Conservation (phyloP, 2,888 invertebrate species). For the Metellina segmentata region DNA sequence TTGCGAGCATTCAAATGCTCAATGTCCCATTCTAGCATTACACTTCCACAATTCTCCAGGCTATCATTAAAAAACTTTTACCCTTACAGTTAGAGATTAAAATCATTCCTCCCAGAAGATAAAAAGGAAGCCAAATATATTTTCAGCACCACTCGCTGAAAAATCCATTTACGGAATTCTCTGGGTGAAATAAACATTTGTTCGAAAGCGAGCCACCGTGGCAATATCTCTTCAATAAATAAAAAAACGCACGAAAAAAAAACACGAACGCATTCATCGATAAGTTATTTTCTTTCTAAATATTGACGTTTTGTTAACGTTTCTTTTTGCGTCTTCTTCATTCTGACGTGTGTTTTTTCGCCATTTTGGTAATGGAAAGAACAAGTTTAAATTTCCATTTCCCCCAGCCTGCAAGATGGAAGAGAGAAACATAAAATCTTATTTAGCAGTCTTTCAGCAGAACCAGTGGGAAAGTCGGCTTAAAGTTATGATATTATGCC, state of each 20-base stretch:
- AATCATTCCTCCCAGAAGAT: not conserved
- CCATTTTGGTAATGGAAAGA: conserved; percentile 55
- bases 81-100: not conserved
- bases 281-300: conserved; percentile 63
- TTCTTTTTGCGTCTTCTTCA: not conserved
- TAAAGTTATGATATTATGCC: conserved; percentile 39
- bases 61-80: conserved; percentile 19
- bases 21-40: not conserved
- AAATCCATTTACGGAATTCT: conserved; percentile 24
- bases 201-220: not conserved
- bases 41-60: not conserved
- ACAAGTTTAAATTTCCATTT: conserved; percentile 65
- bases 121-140: conserved; percentile 17
- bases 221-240: conserved; percentile 31
- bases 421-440: conserved; percentile 59
- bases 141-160: conserved; percentile 9
- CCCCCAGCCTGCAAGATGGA: conserved; percentile 10
- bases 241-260: conserved; percentile 14
- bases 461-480: conserved; percentile 4
- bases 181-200: conserved; percentile 47
- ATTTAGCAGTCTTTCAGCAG: conserved; percentile 52
- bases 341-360: conserved; percentile 16
- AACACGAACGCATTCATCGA: conserved; percentile 41
- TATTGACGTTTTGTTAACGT: conserved; percentile 41
- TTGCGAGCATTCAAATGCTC: not conserved